Percentiles rank a stretch among this genome's conserved stretches.
These are phyloP conservation scores for Spicauda simplicius DNA, from an alignment of 2,888 invertebrate species.

Conservation along the genomic window DNA sequence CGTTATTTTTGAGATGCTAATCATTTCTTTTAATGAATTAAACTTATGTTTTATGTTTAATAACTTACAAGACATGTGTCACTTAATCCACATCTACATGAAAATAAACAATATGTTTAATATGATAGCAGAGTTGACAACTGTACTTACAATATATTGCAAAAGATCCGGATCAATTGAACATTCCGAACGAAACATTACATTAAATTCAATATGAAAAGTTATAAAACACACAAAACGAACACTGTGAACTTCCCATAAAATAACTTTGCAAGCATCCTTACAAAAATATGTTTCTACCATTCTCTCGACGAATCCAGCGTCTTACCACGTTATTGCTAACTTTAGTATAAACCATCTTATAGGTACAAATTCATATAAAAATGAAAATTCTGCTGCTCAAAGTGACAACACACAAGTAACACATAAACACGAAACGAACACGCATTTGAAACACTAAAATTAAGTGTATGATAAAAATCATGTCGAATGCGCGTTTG, in stretches of 20 bases:
- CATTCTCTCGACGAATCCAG: constrained; percentile 48
- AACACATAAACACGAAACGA: not conserved
- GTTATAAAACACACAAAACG: constrained; percentile 23
- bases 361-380: constrained; percentile 41
- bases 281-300: constrained; percentile 58
- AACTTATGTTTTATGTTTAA: no score
- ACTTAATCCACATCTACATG: no score
- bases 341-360: constrained; percentile 34
- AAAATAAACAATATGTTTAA: not conserved
- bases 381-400: constrained; percentile 39
- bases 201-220: constrained; percentile 22
- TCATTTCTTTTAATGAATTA: no score
- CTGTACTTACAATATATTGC: not conserved
- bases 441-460: not conserved
- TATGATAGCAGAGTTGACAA: constrained; percentile 11
- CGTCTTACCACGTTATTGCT: constrained; percentile 51
- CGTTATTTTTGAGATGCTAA: no score
- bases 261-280: constrained; percentile 51
- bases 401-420: constrained; percentile 27
- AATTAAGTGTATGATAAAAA: not conserved
- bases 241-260: constrained; percentile 37
- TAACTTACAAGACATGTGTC: no score
- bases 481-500: not conserved
- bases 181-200: constrained; percentile 12
- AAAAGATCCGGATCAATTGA: constrained; percentile 19